Conservation (phyloP, 2,888 invertebrate species). For the Chrysina gloriosa region DNA sequence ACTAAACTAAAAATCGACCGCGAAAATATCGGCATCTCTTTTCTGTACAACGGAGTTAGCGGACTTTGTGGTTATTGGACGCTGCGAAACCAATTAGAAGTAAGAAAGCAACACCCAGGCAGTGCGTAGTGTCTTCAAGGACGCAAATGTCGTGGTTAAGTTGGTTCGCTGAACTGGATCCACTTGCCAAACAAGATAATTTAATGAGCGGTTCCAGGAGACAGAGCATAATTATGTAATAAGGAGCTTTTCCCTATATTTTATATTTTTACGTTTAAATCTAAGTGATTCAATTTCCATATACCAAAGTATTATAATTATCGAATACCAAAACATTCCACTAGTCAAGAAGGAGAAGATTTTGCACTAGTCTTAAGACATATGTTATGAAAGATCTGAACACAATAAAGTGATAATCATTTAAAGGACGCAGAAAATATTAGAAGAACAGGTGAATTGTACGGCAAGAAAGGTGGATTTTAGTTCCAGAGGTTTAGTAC, state of each 20-base stretch:
- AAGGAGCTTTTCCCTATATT: conserved; percentile 34
- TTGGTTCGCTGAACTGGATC: conserved; percentile 93
- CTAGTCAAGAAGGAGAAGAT: conserved; percentile 37
- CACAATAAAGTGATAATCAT: conserved; percentile 34
- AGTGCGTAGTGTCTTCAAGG: no score
- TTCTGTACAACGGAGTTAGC: no score
- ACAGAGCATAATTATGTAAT: conserved; percentile 45
- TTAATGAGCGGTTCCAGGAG: conserved; percentile 46
- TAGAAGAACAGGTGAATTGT: no score
- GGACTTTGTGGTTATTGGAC: no score
- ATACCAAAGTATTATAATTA: conserved; percentile 40
- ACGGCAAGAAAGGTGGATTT: no score
- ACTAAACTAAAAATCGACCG: no score
- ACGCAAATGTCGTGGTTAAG: conserved; percentile 79
- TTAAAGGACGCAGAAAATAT: no score
- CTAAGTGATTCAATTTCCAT: conserved; percentile 34
- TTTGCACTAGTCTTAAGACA: conserved; percentile 38
- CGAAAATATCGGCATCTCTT: no score
- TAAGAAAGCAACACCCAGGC: no score
- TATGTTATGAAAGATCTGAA: conserved; percentile 35
- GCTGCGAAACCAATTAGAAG: no score
- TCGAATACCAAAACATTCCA: conserved; percentile 39
- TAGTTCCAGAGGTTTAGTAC: no score
- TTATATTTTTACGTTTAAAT: conserved; percentile 35
- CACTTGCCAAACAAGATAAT: conserved; percentile 86